Conservation (phyloP, 2,113 vertebrate species). For the Paracyprichromis sp. region DNA sequence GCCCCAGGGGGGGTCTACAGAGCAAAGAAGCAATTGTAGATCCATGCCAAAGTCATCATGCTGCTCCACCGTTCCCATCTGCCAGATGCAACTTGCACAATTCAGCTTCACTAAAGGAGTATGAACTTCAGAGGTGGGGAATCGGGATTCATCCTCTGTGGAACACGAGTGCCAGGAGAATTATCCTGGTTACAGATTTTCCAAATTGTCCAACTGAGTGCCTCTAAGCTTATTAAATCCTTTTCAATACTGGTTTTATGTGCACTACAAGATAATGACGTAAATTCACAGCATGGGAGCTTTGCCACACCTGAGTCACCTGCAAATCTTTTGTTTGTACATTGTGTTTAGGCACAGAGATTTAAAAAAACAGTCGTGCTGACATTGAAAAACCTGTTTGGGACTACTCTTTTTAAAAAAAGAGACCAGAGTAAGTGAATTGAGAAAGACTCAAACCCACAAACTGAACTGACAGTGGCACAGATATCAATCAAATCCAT, state of each 20-base stretch:
- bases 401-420: background rate
- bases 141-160: background rate
- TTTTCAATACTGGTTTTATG: background rate
- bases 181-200: background rate
- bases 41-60: background rate
- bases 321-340: background rate
- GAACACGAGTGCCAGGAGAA: background rate
- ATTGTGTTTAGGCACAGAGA: background rate
- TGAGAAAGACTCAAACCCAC: background rate
- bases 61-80: background rate
- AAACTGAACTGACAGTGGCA: background rate
- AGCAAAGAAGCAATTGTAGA: background rate
- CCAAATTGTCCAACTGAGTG: background rate
- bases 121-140: background rate
- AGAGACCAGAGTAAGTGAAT: background rate
- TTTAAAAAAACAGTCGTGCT: background rate
- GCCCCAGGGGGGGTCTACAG: rapidly evolving
- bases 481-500: background rate
- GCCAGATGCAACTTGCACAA: background rate
- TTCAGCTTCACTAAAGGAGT: background rate
- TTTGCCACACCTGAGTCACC: background rate
- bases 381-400: background rate
- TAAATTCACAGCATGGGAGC: background rate
- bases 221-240: background rate
- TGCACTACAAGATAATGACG: background rate